phyloP scores from a whole-genome alignment of 2,888 invertebrate genomes.

The Dysmachus trigonus region DNA sequence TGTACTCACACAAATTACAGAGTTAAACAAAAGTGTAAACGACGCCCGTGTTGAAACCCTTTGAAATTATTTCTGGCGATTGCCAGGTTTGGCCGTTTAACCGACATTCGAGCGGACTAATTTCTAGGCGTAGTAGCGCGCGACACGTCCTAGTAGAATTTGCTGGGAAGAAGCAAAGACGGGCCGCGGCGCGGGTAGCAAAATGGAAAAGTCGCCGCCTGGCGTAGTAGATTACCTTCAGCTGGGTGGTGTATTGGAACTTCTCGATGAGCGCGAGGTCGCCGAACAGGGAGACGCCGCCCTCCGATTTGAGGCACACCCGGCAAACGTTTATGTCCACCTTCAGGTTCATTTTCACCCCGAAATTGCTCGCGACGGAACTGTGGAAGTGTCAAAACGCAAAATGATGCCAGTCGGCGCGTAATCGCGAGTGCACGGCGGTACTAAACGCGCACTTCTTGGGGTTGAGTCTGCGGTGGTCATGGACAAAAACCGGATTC shows the following conservation, averaged over 20 bases:
- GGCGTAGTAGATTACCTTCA: constrained; percentile 53
- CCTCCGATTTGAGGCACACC: constrained; percentile 57
- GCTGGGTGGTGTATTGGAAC: constrained; percentile 56
- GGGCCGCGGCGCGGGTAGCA: background rate
- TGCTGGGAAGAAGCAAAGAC: background rate
- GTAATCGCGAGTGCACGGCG: background rate
- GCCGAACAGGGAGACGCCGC: constrained; percentile 52
- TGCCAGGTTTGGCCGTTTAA: background rate
- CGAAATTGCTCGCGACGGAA: background rate
- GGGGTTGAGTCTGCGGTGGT: background rate
- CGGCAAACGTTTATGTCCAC: constrained; percentile 56
- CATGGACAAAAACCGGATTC: background rate
- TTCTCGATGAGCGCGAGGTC: constrained; percentile 52
- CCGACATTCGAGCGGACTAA: background rate
- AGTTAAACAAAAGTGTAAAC: background rate
- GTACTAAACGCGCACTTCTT: background rate
- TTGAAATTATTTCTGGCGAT: background rate
- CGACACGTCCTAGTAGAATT: background rate
- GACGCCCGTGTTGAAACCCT: background rate
- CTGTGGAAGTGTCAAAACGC: background rate
- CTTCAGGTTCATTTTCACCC: background rate
- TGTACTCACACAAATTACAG: background rate
- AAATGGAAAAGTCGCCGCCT: background rate
- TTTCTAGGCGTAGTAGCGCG: background rate
- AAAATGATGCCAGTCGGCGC: background rate